These are phyloP conservation scores for Saimiri boliviensis DNA, from an alignment of 2,113 vertebrate genomes.

Conservation along the genomic window DNA sequence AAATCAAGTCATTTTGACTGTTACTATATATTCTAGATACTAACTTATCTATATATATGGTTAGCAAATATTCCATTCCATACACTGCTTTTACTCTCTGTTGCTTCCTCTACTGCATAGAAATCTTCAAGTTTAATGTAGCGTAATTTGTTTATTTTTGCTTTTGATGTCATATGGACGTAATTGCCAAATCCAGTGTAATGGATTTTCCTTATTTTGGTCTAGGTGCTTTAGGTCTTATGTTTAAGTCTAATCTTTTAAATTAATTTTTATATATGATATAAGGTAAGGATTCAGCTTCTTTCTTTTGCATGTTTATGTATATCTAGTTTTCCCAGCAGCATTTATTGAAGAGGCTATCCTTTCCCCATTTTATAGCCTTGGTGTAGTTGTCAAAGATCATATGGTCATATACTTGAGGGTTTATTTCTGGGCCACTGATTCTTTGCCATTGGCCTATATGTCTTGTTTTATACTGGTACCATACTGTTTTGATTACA, in stretches of 20 bases:
- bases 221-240: not conserved
- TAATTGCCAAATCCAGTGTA: not conserved
- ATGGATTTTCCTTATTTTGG: not conserved
- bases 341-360: not conserved
- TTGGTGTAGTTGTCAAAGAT: not conserved
- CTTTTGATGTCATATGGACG: not conserved
- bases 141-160: not conserved
- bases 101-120: not conserved
- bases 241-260: not conserved
- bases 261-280: too few relatives aligned
- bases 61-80: not conserved
- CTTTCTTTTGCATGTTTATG: not conserved
- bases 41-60: not conserved
- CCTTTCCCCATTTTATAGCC: not conserved
- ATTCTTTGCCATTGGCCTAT: too few relatives aligned
- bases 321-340: not conserved
- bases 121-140: not conserved
- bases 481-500: too few relatives aligned
- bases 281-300: too few relatives aligned
- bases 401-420: too few relatives aligned
- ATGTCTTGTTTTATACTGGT: too few relatives aligned
- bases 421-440: too few relatives aligned
- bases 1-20: not conserved
- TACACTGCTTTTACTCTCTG: not conserved
- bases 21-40: not conserved